Evolutionary conservation across 2,888 invertebrate species (phyloP), one percentile per base, ranked within the genome.

Genomic region (Hydrotaea diabolus): DNA sequence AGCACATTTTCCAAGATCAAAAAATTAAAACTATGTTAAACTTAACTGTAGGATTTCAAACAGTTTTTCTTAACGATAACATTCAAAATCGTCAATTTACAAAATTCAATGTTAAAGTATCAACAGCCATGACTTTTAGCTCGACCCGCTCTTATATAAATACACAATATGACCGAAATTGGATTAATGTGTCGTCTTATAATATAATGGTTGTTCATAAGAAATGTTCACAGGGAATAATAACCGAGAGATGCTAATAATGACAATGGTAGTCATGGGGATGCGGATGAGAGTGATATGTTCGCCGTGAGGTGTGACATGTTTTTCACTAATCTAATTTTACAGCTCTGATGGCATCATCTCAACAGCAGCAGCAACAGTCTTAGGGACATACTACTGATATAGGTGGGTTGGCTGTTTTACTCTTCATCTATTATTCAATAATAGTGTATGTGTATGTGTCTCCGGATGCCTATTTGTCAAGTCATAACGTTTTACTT

Each of bases 381-480:
- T 43, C 49, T n/a, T n/a, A n/a, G n/a, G n/a, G n/a, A n/a, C n/a
- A n/a, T n/a, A n/a, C n/a, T n/a, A n/a, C n/a, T n/a, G n/a, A n/a
- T n/a, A n/a, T n/a, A n/a, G n/a, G n/a, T n/a, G n/a, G n/a, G n/a
- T n/a, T n/a, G 39, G 39, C 2, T n/a, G 49, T 8, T 43, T n/a
- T 11, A 64, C 39, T 66, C 36, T 39, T 39, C 43, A 66, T 39
- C 15, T 66, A 43, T 66, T 39, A 39, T 66, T 66, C 19, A 66
- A 66, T 66, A 62, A 31, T 62, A 31, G 31, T n/a, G n/a, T 31
- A 31, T 31, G 2, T 31, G 31, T n/a, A 9, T 39, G 17, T 66
- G 39, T 66, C 66, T 66, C 66, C 43, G 19, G 66, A 69, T 43
- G 46, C 46, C 69, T 46, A 69, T 69, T 69, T 69, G 69, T 69